Evolutionary conservation across 2,888 invertebrate species (phyloP).

Genomic region (Eilema griseolum): DNA sequence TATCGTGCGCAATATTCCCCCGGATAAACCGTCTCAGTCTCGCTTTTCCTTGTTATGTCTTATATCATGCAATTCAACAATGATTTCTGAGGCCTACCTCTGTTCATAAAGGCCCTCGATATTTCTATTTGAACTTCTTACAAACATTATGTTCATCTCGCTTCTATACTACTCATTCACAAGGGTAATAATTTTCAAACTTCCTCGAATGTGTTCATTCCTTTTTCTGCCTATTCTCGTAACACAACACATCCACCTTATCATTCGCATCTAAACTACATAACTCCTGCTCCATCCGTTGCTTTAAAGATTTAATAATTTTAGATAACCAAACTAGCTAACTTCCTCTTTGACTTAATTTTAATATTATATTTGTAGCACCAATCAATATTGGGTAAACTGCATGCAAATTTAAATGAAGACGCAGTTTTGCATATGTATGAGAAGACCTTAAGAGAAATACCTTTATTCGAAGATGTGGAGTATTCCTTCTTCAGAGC

Average conservation of each 20-base stretch:
- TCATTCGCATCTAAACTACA: not conserved
- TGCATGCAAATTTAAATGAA: conserved; percentile 85
- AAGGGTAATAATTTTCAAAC: not conserved
- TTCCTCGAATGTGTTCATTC: not conserved
- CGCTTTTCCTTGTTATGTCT: not conserved
- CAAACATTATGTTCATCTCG: not conserved
- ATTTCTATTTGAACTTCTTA: not conserved
- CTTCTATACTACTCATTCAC: not conserved
- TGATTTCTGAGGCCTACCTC: not conserved
- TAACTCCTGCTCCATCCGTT: not conserved
- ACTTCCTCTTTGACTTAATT: not conserved
- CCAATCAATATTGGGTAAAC: conserved; percentile 79
- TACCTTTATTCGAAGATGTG: conserved; percentile 84
- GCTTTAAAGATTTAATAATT: not conserved
- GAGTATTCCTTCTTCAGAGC: conserved; percentile 85
- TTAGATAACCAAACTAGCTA: no score
- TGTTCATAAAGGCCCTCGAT: no score
- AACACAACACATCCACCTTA: no score
- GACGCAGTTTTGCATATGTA: conserved; percentile 85
- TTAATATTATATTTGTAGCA: conserved; percentile 62
- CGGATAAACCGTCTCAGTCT: no score
- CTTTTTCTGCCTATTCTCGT: not conserved
- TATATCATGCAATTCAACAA: not conserved
- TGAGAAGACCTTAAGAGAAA: conserved; percentile 83
- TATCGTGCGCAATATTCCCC: no score